Conservation (phyloP, 2,797 vertebrate species). For the Lithobates sylvaticus region DNA sequence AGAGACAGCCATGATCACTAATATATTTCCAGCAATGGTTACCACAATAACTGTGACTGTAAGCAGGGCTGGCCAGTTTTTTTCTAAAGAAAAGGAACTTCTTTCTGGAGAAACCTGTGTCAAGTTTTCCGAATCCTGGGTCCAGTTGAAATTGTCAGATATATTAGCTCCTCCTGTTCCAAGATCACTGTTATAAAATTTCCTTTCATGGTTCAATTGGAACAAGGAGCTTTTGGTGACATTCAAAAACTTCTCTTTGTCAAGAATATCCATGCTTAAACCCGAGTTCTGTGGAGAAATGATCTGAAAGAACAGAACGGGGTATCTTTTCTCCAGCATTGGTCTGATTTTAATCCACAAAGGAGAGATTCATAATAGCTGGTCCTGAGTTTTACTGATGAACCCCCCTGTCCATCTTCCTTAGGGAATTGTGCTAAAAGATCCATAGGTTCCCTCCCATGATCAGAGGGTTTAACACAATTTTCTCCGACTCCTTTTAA, state of each 20-base stretch:
- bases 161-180: constrained; percentile 73
- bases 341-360: constrained; percentile 61
- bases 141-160: constrained; percentile 74
- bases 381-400: constrained; percentile 16
- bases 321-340: constrained; percentile 67
- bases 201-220: constrained; percentile 69
- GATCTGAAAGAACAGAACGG: constrained; percentile 58
- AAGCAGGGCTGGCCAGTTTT: constrained; percentile 93
- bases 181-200: constrained; percentile 69
- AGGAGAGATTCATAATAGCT: constrained; percentile 43
- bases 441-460: constrained; percentile 22
- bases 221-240: constrained; percentile 73
- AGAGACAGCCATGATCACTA: constrained; percentile 96
- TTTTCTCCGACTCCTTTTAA: constrained; percentile 46
- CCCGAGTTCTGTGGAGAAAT: constrained; percentile 64
- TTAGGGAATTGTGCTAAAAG: not conserved
- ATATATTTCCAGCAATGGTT: constrained; percentile 94
- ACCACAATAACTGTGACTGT: constrained; percentile 86
- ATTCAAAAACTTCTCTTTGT: constrained; percentile 72
- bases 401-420: constrained; percentile 13
- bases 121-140: constrained; percentile 70
- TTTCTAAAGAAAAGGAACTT: constrained; percentile 73
- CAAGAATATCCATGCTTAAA: constrained; percentile 78
- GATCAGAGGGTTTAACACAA: not conserved
- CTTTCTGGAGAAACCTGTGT: constrained; percentile 71